Evolutionary conservation across 2,113 vertebrate species (phyloP).

Genomic region (Triplophysa rosa): DNA sequence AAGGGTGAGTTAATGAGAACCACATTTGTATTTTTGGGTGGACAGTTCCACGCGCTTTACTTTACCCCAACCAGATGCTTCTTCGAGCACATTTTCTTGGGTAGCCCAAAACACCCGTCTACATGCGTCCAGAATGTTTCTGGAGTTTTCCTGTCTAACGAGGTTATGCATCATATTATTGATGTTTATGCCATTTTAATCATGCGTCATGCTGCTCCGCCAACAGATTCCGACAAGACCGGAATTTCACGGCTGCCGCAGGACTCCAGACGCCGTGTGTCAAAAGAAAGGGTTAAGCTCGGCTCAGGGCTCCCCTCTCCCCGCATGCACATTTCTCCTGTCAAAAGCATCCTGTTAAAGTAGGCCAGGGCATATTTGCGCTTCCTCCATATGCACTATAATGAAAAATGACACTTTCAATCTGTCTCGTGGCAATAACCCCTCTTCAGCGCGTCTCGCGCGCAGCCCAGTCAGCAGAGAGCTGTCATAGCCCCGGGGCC

Average conservation of each 20-base stretch:
- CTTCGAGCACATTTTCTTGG: too few species aligned
- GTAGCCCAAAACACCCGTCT: too few species aligned
- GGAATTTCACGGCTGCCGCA: not conserved
- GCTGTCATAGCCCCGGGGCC: constrained; percentile 60
- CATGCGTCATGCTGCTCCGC: not conserved
- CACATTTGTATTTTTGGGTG: too few species aligned
- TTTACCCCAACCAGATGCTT: too few species aligned
- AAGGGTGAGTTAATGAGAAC: too few species aligned
- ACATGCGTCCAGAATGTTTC: too few species aligned
- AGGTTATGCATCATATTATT: too few species aligned
- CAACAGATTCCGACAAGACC: not conserved
- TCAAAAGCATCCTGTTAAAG: constrained; percentile 71
- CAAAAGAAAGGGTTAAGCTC: constrained; percentile 57
- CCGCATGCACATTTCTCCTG: constrained; percentile 61
- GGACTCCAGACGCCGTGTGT: constrained; percentile 14
- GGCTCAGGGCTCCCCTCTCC: constrained; percentile 53
- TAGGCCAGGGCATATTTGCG: constrained; percentile 65
- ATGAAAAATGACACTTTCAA: constrained; percentile 82
- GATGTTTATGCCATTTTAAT: too few species aligned
- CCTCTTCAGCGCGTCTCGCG: constrained; percentile 62
- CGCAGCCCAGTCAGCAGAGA: constrained; percentile 36
- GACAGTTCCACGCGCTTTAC: too few species aligned
- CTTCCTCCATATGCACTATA: constrained; percentile 59
- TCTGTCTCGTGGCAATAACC: constrained; percentile 80
- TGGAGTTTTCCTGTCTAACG: too few species aligned